Conservation (phyloP, 2,797 vertebrate species). For the Tragelaphus eurycerus region DNA sequence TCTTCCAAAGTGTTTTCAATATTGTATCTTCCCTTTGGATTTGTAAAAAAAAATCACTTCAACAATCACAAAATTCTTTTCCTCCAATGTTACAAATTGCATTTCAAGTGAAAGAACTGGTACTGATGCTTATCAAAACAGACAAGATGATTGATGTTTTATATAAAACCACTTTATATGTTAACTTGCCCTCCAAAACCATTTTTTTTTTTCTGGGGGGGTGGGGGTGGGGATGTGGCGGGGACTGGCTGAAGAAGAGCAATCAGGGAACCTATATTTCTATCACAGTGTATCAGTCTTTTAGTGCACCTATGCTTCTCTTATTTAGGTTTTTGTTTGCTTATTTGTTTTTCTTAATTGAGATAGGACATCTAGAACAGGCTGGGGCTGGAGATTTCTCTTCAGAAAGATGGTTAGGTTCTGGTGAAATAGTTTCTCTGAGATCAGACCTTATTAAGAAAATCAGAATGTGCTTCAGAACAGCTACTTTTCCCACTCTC, state of each 20-base stretch:
- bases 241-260: constrained; percentile 75
- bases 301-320: not conserved
- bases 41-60: constrained; percentile 85
- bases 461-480: not conserved
- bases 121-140: constrained; percentile 90
- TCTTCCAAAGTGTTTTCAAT: constrained; percentile 90
- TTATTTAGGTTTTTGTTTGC: not conserved
- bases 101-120: constrained; percentile 87
- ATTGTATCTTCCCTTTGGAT: constrained; percentile 88
- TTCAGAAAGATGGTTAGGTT: not conserved
- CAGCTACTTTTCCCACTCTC: not conserved
- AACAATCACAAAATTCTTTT: constrained; percentile 84
- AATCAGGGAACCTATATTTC: not conserved
- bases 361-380: not conserved
- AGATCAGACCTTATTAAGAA: not conserved
- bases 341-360: not conserved
- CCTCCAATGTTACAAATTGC: constrained; percentile 83
- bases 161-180: constrained; percentile 87
- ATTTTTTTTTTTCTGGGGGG: not conserved
- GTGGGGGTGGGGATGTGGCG: rapidly evolving
- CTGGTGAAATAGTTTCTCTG: not conserved
- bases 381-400: not conserved
- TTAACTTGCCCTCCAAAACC: constrained; percentile 86
- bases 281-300: not conserved
- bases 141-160: constrained; percentile 85